Evolutionary conservation across 2,797 vertebrate genomes (phyloP).

Genomic region (Phoeniculus purpureus): DNA sequence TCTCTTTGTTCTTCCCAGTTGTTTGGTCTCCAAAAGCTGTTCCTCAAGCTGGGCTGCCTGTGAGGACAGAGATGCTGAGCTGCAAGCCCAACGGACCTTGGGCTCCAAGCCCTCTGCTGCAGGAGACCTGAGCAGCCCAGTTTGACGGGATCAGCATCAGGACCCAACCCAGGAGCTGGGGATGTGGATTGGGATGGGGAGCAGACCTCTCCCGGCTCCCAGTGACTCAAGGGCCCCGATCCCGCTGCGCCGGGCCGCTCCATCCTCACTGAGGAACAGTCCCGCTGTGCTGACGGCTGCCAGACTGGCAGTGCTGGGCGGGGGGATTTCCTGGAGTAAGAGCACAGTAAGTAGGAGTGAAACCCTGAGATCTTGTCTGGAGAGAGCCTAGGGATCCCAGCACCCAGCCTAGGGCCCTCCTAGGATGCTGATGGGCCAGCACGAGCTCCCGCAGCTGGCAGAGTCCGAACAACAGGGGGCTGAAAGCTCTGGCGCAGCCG

Average conservation of each 20-base stretch:
- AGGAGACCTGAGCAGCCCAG: neutral
- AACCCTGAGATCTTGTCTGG: conserved; percentile 22
- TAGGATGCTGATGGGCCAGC: neutral
- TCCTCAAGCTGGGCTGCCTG: neutral
- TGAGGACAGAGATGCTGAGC: neutral
- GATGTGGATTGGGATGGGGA: neutral
- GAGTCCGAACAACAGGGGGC: neutral
- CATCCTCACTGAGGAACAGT: neutral
- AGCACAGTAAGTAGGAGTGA: neutral
- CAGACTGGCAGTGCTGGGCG: neutral
- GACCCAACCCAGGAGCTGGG: neutral
- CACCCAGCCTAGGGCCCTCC: neutral
- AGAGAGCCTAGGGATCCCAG: conserved; percentile 3
- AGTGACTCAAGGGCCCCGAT: neutral
- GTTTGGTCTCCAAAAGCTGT: neutral
- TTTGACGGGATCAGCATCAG: neutral
- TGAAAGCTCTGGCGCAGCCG: conserved; percentile 1
- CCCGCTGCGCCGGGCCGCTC: neutral
- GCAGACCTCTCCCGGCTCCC: neutral
- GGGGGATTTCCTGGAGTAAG: neutral
- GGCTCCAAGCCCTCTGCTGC: neutral
- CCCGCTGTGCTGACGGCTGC: neutral
- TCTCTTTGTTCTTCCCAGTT: neutral
- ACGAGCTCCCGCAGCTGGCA: neutral
- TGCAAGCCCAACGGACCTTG: neutral